Base-by-base conservation (phyloP, 2,888 invertebrate genomes). In the Stegophylla sp. region DNA sequence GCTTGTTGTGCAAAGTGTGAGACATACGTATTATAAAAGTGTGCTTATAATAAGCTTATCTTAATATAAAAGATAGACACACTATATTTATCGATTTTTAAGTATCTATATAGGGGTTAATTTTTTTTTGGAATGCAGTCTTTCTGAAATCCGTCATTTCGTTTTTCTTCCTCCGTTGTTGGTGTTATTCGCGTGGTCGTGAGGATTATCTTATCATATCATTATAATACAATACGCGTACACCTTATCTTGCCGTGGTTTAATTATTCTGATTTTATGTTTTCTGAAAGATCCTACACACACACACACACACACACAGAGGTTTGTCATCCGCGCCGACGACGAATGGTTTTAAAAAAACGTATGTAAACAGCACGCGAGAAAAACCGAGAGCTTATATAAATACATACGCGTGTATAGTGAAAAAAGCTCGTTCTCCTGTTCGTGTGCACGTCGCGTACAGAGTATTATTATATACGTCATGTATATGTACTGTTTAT, bases 211-310 rank as follows among this genome's bases (percentile, higher is more conserved):
- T 5, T 34, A 34, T n/a, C n/a, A 34, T 34, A 34, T 34, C 34
- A n/a, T n/a, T n/a, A n/a, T n/a, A n/a, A n/a, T n/a, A 53, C 53
- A n/a, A n/a, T 5, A 48, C 7, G 20, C 4, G 53, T 20, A 4
- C 51, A 20, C 53, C 53, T 20, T 53, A 53, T 0, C 67, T n/a
- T n/a, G n/a, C 51, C 51, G 20, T 20, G 43, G 23, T 43, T 45
- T 23, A 23, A 66, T n/a, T n/a, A n/a, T 66, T 69, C 69, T 13
- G 69, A 28, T 69, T 69, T 69, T 28, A n/a, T 12, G 5, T 48
- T 28, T 9, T 51, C n/a, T 13, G 51, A 69, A 69, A 69, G 51
- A 69, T 28, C 13, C n/a, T 0, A 56, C 56, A 20, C 23, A 20
- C 20, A 9, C 23, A 9, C 56, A 20, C 53, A 53, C 2, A 12